Base-by-base conservation (phyloP, 1,140 invertebrate genomes). In the Pogonus chalceus region DNA sequence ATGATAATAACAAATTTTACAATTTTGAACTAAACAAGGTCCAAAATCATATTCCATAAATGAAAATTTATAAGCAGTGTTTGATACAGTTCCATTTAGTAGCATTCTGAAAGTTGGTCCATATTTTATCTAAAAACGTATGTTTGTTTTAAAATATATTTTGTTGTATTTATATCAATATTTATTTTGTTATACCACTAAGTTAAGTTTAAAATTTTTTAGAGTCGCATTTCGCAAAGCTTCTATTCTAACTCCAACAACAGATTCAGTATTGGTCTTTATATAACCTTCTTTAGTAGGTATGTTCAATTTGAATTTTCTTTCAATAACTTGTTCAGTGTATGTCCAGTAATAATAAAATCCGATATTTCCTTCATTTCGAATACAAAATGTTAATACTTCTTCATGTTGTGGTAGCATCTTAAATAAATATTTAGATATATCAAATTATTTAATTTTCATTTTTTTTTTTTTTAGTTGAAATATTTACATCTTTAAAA, bases 31-130 rank as follows among this genome's bases (percentile, higher is more conserved):
- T 9, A 49, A 49, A 49, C 47, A 23, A 1, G 20, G 20, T 23
- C 47, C 47, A 49, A 49, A 49, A 23, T 49, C 23, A 49, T 23
- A 23, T 3, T 49, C 23, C 23, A 14, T 23, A 49, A 49, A 49
- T 21, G 47, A 49, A 23, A 49, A 21, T 23, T 49, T 21, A 22
- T 23, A 49, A 4, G 47, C 23, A 23, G 23, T 12, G 20, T 9
- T 23, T 23, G 18, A 16, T 49, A 18, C 9, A 12, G 20, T 9
- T 16, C 12, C 20, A 23, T 49, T 49, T 12, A 49, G 23, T 10
- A 49, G 2, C 1, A 49, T 49, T 49, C 23, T 23, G 23, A 22
- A 49, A 1, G 9, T 23, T 12, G 47, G 47, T 14, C 47, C 47
- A 49, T 49, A 49, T 23, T 12, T 23, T 12, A 49, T 49, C 47